Evolutionary conservation across 2,888 invertebrate genomes (phyloP).

Genomic region (Megamerina dolium): DNA sequence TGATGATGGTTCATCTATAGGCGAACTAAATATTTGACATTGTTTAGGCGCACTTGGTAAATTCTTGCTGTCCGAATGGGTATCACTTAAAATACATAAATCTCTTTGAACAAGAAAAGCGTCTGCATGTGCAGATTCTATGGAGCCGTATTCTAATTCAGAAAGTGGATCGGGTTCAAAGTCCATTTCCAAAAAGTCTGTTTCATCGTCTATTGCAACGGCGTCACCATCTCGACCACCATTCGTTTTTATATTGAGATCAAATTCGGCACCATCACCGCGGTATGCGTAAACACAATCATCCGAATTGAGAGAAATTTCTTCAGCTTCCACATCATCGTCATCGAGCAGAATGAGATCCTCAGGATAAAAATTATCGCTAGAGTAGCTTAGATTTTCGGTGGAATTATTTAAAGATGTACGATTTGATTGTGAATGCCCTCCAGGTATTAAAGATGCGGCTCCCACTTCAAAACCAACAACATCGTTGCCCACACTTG

Average conservation of each 20-base stretch:
- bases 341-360: slow-evolving; percentile 39
- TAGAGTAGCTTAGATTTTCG: slow-evolving; percentile 46
- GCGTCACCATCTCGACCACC: slow-evolving; percentile 22
- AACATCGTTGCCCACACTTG: too few relatives aligned
- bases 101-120: slow-evolving; percentile 35
- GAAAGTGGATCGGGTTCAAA: slow-evolving; percentile 49
- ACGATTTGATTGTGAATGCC: slow-evolving; percentile 21
- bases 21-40: slow-evolving; percentile 39
- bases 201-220: slow-evolving; percentile 42
- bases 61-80: slow-evolving; percentile 18
- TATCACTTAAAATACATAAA: slow-evolving; percentile 31
- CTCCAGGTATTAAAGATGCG: background rate
- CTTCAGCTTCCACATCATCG: slow-evolving; percentile 39
- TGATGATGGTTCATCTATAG: slow-evolving; percentile 36
- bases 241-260: slow-evolving; percentile 31
- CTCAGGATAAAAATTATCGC: slow-evolving; percentile 45
- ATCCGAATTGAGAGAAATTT: slow-evolving; percentile 45
- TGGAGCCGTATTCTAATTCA: slow-evolving; percentile 40
- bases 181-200: slow-evolving; percentile 50
- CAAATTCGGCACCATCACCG: slow-evolving; percentile 43
- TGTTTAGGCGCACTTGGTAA: slow-evolving; percentile 20
- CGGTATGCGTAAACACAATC: slow-evolving; percentile 49
- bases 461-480: background rate
- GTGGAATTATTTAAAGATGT: slow-evolving; percentile 47
- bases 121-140: slow-evolving; percentile 16